phyloP scores from a whole-genome alignment of 2,113 vertebrate genomes.

The Oryzias melastigma region DNA sequence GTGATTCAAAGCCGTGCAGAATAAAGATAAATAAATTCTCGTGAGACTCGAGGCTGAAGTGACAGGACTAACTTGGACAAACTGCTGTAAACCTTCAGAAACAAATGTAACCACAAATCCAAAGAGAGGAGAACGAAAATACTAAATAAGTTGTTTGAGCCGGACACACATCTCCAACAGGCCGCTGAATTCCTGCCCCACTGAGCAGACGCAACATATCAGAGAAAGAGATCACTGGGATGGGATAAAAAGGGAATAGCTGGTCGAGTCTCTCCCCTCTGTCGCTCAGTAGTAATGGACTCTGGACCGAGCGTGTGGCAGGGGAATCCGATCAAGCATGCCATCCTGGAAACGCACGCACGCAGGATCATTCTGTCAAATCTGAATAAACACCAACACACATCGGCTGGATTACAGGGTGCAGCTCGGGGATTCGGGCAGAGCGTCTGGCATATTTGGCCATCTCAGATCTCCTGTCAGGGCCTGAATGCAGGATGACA shows the following conservation, averaged over 20 bases:
- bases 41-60: conserved; percentile 53
- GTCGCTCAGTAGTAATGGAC: conserved; percentile 72
- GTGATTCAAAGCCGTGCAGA: conserved; percentile 40
- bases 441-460: conserved; percentile 84
- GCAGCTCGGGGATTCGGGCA: conserved; percentile 71
- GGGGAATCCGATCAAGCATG: conserved; percentile 67
- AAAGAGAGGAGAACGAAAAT: conserved; percentile 47
- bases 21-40: conserved; percentile 50
- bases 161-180: conserved; percentile 58
- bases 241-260: conserved; percentile 62
- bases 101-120: conserved; percentile 46
- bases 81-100: conserved; percentile 57
- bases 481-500: conserved; percentile 91
- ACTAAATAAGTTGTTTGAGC: conserved; percentile 73
- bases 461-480: conserved; percentile 89
- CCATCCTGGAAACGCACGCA: conserved; percentile 35
- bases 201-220: conserved; percentile 68
- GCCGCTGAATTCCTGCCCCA: conserved; percentile 53
- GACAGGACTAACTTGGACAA: conserved; percentile 70
- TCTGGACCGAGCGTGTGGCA: conserved; percentile 57
- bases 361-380: conserved; percentile 65
- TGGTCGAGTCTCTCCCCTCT: conserved; percentile 50
- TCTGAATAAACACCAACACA: conserved; percentile 75
- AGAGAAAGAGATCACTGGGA: conserved; percentile 70
- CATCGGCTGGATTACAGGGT: conserved; percentile 49